Base-by-base conservation (phyloP, 2,888 invertebrate genomes). In the Caenorhabditis sp. region DNA sequence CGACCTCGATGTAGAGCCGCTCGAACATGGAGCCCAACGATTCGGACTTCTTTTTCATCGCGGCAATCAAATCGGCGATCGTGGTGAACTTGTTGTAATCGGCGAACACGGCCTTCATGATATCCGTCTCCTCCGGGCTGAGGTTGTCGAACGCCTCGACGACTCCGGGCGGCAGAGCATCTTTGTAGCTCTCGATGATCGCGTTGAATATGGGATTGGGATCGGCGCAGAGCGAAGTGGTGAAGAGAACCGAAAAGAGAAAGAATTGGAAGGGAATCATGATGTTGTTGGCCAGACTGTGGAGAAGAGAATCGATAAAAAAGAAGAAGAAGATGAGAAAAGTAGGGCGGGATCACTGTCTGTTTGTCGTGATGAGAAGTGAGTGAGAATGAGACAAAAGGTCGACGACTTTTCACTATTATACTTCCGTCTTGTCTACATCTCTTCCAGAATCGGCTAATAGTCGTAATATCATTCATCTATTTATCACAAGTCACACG, bases 71-170 rank as follows among this genome's bases (percentile, higher is more conserved):
- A 24, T 68, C 68, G 52, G 68, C 50, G 35, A 68, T 58, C 20
- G 50, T 58, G 2, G 68, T 68, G 56, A 43, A 59, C 22, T 68
- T 68, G 35, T 52, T 43, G 52, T 68, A 68, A 24, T 68, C 59
- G 24, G 52, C 59, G 45, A 68, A 68, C 15, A 68, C 68, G 24
- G 41, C 59, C 37, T 68, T 68, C 68, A 68, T 68, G 17, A 68
- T 59, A 13, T 30, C 20, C 15, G 30, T 59, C 27, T 68, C 68
- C 20, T 59, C 68, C 5, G 68, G 59, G 37, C 43, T 68, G 58
- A 68, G 32, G 32, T 68, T 68, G 45, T 68, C 68, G 17, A 68
- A 68, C 17, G 68, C 68, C 32, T 58, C 68, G n/a, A 68, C 68
- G 11, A 68, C 68, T 68, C 58, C 50, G 8, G 59, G 35, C 3